Evolutionary conservation across 2,888 invertebrate genomes (phyloP), one percentile per base, ranked within the genome.

Genomic region (Acrobasis consociella): DNA sequence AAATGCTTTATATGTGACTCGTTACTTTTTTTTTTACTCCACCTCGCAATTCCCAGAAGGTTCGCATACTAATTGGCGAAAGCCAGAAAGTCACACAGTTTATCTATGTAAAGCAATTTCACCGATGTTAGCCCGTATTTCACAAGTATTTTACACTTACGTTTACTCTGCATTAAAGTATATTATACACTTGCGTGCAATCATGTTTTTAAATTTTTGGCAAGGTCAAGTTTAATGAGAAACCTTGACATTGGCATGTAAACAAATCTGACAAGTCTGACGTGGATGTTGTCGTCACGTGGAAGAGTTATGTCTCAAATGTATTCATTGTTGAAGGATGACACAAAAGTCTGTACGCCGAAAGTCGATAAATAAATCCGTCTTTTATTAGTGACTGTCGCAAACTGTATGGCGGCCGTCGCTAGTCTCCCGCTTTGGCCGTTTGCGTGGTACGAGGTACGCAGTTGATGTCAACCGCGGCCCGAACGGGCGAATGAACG

Each of bases 241-340:
- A 11, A 5, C 52, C 52, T 52, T 52, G 52, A 52, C 52, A 31
- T 52, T 52, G 52, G 13, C 52, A 52, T 52, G 22, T 22, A n/a
- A 52, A 37, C 52, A 52, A 52, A 52, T n/a, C 13, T 17, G 5
- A 31, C 31, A 52, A 52, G 31, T n/a, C 13, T 46, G 46, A 46
- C 46, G 46, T 46, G 46, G n/a, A 46, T 46, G 13, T 5, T 46
- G 46, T 13, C 46, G n/a, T 46, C 46, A 46, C 46, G 46, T 13
- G n/a, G 46, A 46, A n/a, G n/a, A 46, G 1, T 46, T 5, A n/a
- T n/a, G 46, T 46, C n/a, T 46, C 46, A 46, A 46, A 46, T 13
- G 46, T 46, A 13, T 10, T 13, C 11, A 42, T 46, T 31, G 31
- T 46, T 46, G 13, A 42, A 42, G 42, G 11, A 13, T 7, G 42